Evolutionary conservation across 2,797 vertebrate genomes (phyloP).

Genomic region (Sorex maritimensis): DNA sequence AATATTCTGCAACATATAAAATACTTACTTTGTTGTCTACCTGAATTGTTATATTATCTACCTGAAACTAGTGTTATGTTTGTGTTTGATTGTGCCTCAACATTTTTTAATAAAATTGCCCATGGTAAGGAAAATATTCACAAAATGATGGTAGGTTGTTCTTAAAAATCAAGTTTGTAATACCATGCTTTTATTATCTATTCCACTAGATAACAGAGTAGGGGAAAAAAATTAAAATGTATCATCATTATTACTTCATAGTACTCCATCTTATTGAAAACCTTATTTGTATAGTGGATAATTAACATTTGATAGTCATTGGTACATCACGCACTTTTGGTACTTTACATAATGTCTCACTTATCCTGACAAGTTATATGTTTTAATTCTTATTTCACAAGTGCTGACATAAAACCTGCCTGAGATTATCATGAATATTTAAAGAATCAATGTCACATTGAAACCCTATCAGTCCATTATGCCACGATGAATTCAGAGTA

Average conservation of each 20-base stretch:
- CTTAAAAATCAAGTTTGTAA: neutral
- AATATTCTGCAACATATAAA: too few relatives aligned
- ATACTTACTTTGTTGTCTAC: too few relatives aligned
- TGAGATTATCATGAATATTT: conserved; percentile 23
- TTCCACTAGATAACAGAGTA: neutral
- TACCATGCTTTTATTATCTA: neutral
- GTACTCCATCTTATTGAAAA: conserved; percentile 12
- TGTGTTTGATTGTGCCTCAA: too few relatives aligned
- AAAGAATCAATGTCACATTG: neutral
- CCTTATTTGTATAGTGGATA: neutral
- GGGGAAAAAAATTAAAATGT: neutral
- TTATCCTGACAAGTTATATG: neutral
- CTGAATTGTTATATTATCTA: too few relatives aligned
- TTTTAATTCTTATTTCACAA: conserved; percentile 13
- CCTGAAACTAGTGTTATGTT: too few relatives aligned
- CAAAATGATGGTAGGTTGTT: neutral
- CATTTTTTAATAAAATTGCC: too few relatives aligned
- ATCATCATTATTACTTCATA: neutral
- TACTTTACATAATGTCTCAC: neutral
- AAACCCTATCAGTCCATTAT: neutral
- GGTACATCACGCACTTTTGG: neutral
- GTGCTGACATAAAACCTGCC: neutral
- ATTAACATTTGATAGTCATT: neutral
- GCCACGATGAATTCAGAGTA: neutral
- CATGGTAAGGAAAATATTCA: conserved; percentile 22